phyloP scores from a whole-genome alignment of 92 coral and sea anemone species.

The Paragorgia papillata region DNA sequence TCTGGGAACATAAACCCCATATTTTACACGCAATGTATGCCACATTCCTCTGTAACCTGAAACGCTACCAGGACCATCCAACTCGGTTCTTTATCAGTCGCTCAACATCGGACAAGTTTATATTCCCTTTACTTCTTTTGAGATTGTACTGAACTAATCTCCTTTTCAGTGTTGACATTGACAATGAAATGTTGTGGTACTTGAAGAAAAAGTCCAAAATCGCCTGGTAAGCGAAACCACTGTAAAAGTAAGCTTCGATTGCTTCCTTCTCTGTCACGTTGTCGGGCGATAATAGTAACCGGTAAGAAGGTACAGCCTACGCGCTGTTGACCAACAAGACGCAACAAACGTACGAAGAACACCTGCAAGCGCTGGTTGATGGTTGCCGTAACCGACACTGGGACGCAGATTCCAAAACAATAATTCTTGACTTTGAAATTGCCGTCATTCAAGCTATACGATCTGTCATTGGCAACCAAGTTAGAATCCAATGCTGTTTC shows the following conservation, averaged over 20 bases:
- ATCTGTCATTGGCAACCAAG: too few species aligned
- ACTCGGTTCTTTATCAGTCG: conserved; percentile 20
- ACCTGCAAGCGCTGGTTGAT: too few species aligned
- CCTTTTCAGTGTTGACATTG: conserved; percentile 22
- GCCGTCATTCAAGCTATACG: too few species aligned
- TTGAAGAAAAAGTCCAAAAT: conserved; percentile 45
- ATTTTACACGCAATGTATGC: conserved; percentile 38
- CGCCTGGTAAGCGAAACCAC: conserved; percentile 37
- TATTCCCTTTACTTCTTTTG: conserved; percentile 21
- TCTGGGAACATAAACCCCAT: conserved; percentile 43
- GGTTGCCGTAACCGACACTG: too few species aligned
- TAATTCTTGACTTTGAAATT: too few species aligned
- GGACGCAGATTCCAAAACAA: too few species aligned
- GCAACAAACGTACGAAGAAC: too few species aligned
- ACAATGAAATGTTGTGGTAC: conserved; percentile 51
- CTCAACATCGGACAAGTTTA: conserved; percentile 21
- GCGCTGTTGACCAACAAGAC: too few species aligned
- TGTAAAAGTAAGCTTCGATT: conserved; percentile 47
- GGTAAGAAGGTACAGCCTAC: neutral
- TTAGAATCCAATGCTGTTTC: too few species aligned
- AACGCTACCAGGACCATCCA: conserved; percentile 41
- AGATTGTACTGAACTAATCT: conserved; percentile 31
- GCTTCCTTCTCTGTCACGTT: conserved; percentile 17
- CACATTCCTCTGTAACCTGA: conserved; percentile 61
- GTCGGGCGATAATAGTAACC: neutral